Evolutionary conservation across 2,113 vertebrate species (phyloP).

Genomic region (Plectropomus leopardus): DNA sequence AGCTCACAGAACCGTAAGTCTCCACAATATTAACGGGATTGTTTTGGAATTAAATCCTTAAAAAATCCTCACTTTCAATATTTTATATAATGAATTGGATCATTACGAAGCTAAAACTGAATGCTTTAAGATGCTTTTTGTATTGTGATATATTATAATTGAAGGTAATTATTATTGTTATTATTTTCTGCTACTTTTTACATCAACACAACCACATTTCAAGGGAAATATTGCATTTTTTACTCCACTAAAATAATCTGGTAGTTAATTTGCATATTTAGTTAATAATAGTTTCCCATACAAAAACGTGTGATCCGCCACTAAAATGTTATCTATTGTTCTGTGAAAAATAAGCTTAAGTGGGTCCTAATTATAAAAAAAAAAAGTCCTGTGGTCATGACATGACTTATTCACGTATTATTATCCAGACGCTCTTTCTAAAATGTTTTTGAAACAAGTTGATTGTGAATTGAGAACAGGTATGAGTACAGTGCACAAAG

Average conservation of each 20-base stretch:
- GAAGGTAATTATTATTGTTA: neutral
- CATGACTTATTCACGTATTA: no score
- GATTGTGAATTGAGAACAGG: no score
- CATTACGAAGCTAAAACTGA: neutral
- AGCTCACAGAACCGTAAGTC: constrained; percentile 51
- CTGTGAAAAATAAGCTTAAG: neutral
- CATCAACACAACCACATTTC: neutral
- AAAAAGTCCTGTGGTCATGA: no score
- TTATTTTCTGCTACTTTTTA: no score
- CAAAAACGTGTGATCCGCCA: no score
- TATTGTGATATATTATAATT: neutral
- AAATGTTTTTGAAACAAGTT: no score
- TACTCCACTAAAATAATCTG: neutral
- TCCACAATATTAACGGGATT: neutral
- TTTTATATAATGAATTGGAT: neutral
- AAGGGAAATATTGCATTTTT: neutral
- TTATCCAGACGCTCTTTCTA: no score
- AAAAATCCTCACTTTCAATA: neutral
- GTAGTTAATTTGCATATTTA: neutral
- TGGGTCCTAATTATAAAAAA: no score
- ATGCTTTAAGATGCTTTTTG: neutral
- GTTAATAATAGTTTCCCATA: neutral
- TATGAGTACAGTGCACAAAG: neutral
- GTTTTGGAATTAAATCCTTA: neutral
- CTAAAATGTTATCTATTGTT: neutral